Conservation (phyloP, 2,888 invertebrate genomes). For the Sinelater perroti region DNA sequence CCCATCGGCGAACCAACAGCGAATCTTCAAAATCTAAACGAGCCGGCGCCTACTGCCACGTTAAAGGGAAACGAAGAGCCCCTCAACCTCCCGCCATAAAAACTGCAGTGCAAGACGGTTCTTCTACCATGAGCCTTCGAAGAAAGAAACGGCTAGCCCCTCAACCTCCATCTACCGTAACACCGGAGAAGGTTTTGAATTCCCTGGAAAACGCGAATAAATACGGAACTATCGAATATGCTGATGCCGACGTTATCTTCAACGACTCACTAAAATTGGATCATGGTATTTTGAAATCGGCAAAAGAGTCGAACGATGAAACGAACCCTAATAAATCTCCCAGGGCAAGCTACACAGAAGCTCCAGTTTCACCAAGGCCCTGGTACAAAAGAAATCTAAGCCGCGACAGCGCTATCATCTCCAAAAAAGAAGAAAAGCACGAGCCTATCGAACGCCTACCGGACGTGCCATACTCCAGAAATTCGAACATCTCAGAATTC, state of each 20-base stretch:
- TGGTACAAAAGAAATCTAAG: slow-evolving; percentile 70
- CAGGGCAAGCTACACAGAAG: slow-evolving; percentile 51
- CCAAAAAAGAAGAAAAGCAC: slow-evolving; percentile 56
- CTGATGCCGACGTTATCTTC: slow-evolving; percentile 52
- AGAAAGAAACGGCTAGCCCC: slow-evolving; percentile 62
- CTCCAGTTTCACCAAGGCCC: slow-evolving; percentile 66
- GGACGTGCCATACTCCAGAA: slow-evolving; percentile 67
- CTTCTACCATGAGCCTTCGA: slow-evolving; percentile 53
- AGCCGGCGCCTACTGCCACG: slow-evolving; percentile 69
- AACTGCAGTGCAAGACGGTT: slow-evolving; percentile 29
- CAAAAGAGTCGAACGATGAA: slow-evolving; percentile 50
- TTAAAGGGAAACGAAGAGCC: slow-evolving; percentile 79
- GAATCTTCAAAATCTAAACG: slow-evolving; percentile 68
- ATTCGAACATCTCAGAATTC: slow-evolving; percentile 50
- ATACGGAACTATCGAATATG: slow-evolving; percentile 41
- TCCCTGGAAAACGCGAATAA: slow-evolving; percentile 47
- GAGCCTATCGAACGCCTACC: slow-evolving; percentile 57
- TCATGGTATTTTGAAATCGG: slow-evolving; percentile 61
- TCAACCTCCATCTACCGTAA: slow-evolving; percentile 56
- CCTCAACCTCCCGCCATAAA: slow-evolving; percentile 71
- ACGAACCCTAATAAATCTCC: slow-evolving; percentile 44
- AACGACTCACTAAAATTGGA: slow-evolving; percentile 63
- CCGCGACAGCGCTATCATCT: slow-evolving; percentile 46
- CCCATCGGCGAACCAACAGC: slow-evolving; percentile 68
- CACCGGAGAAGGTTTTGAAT: slow-evolving; percentile 42